Evolutionary conservation across 1,140 invertebrate genomes (phyloP), one percentile per base, ranked within the genome.

Genomic region (Bombus ignitus): DNA sequence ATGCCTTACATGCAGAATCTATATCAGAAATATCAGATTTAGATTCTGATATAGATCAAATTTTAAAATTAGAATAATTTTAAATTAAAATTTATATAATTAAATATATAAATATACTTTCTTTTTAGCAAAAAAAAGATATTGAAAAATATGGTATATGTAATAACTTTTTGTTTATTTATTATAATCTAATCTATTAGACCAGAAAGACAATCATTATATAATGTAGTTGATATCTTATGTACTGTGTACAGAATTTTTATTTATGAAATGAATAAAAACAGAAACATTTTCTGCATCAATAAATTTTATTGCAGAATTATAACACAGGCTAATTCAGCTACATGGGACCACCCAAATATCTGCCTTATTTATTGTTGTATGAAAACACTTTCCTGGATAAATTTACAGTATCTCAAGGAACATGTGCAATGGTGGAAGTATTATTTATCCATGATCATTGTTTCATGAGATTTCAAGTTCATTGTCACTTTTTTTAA

Each of bases 31-130:
- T 93, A 80, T 92, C 89, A n/a, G 92, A 93, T 85, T 84, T 95
- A 35, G 93, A 95, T 73, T 88, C 89, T 28, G 92, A 94, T 78
- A 94, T 94, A 32, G 92, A 93, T 62, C 92, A 94, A 81, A 90
- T 95, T 83, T 90, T 94, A 84, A 85, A 91, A 62, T 92, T 92
- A 79, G 88, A 91, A 59, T 87, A 81, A 91, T 18, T 47, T 32
- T 59, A 6, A 9, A n/a, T 6, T 35, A 39, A 39, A 32, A 42
- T 71, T 72, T 74, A n/a, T 37, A 32, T 22, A n/a, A 70, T 25
- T 25, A 37, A 44, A 18, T 35, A 28, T 25, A 81, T 22, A 42
- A 28, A 10, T 39, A n/a, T 76, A 37, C 32, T 35, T 39, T 28
- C 22, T 18, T 59, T 15, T 18, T 39, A 12, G 3, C 22, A 39